phyloP scores from a whole-genome alignment of 35 echinoderm and acorn worm genomes.

The Chiridota heheva region DNA sequence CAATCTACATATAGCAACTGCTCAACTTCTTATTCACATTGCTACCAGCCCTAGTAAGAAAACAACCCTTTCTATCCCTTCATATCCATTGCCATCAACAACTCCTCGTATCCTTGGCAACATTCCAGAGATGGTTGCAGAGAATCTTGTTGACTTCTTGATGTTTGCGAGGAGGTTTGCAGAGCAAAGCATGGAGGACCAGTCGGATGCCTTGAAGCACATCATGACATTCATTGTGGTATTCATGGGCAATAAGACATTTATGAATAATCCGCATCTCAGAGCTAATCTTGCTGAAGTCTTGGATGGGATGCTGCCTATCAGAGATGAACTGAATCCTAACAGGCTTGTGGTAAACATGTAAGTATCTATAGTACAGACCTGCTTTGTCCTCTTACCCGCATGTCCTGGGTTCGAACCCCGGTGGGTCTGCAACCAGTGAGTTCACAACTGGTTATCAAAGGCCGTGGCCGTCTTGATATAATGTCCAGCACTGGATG shows the following conservation, averaged over 20 bases:
- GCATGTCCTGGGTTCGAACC: no score
- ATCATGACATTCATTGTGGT: slow-evolving; percentile 87
- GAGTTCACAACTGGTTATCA: no score
- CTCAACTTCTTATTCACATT: slow-evolving; percentile 60
- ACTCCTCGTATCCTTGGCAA: slow-evolving; percentile 40
- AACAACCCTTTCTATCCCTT: slow-evolving; percentile 35
- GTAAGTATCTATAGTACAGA: slow-evolving; percentile 68
- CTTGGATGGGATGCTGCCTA: slow-evolving; percentile 77
- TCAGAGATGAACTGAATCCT: slow-evolving; percentile 26
- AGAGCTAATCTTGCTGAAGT: slow-evolving; percentile 87
- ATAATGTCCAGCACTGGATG: no score
- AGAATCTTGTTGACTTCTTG: slow-evolving; percentile 78
- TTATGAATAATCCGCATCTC: slow-evolving; percentile 90
- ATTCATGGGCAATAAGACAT: slow-evolving; percentile 89
- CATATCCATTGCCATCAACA: slow-evolving; percentile 53
- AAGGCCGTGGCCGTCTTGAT: no score
- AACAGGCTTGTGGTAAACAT: slow-evolving; percentile 33
- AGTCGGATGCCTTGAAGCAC: slow-evolving; percentile 47
- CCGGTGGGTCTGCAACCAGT: no score
- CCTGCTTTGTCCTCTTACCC: no score
- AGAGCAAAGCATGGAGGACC: slow-evolving; percentile 75
- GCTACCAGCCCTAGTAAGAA: slow-evolving; percentile 42
- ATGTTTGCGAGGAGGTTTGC: slow-evolving; percentile 77
- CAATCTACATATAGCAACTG: slow-evolving; percentile 69
- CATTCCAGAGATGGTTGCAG: slow-evolving; percentile 78